These are phyloP conservation scores for Philhelius pedissequus DNA, from an alignment of 2,888 invertebrate genomes.

Conservation along the genomic window DNA sequence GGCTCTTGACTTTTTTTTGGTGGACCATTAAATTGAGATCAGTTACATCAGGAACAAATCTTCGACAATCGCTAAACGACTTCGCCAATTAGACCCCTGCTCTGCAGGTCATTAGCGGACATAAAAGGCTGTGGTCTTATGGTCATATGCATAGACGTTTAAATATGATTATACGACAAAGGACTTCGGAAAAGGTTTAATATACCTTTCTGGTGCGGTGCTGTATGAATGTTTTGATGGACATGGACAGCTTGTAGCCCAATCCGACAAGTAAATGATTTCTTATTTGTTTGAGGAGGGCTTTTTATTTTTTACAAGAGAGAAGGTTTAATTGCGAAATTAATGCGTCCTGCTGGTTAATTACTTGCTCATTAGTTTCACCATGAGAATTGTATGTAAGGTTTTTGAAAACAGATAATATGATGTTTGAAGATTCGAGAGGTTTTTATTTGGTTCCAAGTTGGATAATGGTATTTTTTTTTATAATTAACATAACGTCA, in stretches of 20 bases:
- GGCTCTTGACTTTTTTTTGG: not conserved
- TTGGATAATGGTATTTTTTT: not conserved
- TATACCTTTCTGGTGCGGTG: not conserved
- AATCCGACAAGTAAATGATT: not conserved
- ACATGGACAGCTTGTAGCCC: not conserved
- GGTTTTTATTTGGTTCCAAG: not conserved
- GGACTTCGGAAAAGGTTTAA: not conserved
- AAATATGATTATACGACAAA: not conserved
- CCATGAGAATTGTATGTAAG: not conserved
- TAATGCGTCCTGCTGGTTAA: not conserved
- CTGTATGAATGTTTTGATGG: not conserved
- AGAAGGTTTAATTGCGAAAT: not conserved
- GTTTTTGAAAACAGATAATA: not conserved
- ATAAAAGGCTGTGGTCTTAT: conserved; percentile 11
- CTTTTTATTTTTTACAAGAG: too few species aligned
- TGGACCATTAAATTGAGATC: conserved; percentile 37
- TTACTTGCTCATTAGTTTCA: not conserved
- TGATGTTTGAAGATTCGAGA: not conserved
- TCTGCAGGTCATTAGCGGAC: conserved; percentile 52
- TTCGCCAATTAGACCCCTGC: conserved; percentile 64
- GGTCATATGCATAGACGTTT: not conserved
- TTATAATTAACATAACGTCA: too few species aligned
- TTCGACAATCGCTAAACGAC: conserved; percentile 55
- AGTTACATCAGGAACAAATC: conserved; percentile 54
- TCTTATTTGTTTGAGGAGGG: not conserved